These are phyloP conservation scores for Rhingia campestris DNA, from an alignment of 2,888 invertebrate species.

Conservation along the genomic window DNA sequence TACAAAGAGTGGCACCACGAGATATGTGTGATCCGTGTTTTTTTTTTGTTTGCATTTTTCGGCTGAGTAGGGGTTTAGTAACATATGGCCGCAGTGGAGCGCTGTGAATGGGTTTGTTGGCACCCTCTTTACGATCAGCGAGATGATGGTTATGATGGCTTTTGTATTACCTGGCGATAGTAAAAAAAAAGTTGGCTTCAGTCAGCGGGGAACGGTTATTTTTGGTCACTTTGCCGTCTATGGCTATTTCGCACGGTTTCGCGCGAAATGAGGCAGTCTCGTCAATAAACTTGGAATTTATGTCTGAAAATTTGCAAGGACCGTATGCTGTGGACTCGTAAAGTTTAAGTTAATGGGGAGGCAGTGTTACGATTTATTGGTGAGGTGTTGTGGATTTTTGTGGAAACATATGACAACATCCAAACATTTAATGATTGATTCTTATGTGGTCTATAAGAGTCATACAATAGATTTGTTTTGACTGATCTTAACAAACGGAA, in stretches of 20 bases:
- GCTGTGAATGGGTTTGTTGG: constrained; percentile 30
- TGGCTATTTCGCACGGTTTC: constrained; percentile 29
- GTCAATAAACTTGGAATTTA: constrained; percentile 34
- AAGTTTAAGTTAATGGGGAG: constrained; percentile 17
- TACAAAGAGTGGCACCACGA: constrained; percentile 21
- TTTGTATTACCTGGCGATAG: constrained; percentile 31
- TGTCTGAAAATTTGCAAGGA: constrained; percentile 5
- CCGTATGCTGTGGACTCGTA: constrained; percentile 27
- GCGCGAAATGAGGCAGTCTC: constrained; percentile 35
- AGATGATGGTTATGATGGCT: constrained; percentile 37
- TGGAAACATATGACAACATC: too few relatives aligned
- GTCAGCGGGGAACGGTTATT: neutral
- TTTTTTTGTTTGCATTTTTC: constrained; percentile 3
- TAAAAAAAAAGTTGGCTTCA: constrained; percentile 13
- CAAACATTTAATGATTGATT: too few relatives aligned
- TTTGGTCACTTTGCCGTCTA: constrained; percentile 20
- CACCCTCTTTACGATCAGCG: constrained; percentile 50
- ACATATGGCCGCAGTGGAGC: constrained; percentile 11
- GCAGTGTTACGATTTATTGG: neutral
- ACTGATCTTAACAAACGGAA: too few relatives aligned
- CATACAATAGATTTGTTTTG: too few relatives aligned
- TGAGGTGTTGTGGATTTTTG: neutral
- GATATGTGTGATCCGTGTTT: neutral
- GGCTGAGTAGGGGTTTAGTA: neutral
- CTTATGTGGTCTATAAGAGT: too few relatives aligned